Conservation (phyloP, 2,113 vertebrate genomes). For the Malurus alboscapulatus region DNA sequence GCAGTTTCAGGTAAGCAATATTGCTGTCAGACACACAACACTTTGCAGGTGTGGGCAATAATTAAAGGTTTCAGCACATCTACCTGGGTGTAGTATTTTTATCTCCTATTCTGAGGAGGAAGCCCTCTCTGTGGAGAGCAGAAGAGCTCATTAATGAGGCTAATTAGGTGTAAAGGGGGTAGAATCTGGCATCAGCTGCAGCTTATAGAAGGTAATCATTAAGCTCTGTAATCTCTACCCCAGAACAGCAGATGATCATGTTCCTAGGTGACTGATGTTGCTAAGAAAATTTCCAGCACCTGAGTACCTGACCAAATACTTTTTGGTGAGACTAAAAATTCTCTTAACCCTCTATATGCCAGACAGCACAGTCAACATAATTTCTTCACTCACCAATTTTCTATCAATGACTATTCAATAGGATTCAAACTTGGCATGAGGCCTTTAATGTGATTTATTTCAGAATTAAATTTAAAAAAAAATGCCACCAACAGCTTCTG, state of each 20-base stretch:
- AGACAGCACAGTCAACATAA: fast-evolving
- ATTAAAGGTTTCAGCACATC: conserved; percentile 82
- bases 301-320: conserved; percentile 75
- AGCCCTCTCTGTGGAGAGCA: conserved; percentile 83
- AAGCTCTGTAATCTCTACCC: conserved; percentile 89
- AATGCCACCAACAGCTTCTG: neutral
- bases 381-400: neutral
- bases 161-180: conserved; percentile 98
- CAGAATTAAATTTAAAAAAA: neutral
- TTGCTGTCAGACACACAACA: conserved; percentile 69
- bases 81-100: conserved; percentile 87
- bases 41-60: conserved; percentile 82
- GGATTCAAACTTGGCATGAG: neutral
- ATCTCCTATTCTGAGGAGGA: conserved; percentile 84
- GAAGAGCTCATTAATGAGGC: conserved; percentile 90
- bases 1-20: conserved; percentile 63
- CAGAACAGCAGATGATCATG: conserved; percentile 88
- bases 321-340: conserved; percentile 62
- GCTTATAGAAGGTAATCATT: conserved; percentile 88
- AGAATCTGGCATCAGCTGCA: conserved; percentile 91
- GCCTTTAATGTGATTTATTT: neutral
- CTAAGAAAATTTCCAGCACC: conserved; percentile 76
- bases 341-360: conserved; percentile 58
- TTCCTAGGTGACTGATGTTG: conserved; percentile 74
- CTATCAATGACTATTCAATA: neutral